Evolutionary conservation across 37 sponge, comb jelly and placozoan species (phyloP).

Genomic region (Halisarca cf. caerulea): DNA sequence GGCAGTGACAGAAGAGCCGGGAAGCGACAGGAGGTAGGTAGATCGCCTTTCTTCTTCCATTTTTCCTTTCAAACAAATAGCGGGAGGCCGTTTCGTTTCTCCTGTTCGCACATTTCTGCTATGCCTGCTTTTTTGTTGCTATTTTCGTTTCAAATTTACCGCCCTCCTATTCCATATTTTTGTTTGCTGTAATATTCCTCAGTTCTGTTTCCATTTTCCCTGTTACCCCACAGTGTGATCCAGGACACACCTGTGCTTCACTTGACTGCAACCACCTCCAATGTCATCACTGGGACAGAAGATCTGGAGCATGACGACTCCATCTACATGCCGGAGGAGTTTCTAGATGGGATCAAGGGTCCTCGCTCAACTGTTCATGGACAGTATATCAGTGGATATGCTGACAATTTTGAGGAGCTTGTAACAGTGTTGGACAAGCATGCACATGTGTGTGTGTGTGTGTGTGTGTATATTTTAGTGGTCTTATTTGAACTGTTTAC

Average conservation of each 20-base stretch:
- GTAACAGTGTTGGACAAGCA: conserved; percentile 56
- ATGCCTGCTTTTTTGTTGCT: no score
- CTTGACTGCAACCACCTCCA: conserved; percentile 18
- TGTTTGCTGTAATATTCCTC: no score
- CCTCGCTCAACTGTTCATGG: conserved; percentile 53
- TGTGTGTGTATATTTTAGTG: no score
- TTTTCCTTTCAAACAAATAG: no score
- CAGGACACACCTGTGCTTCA: conserved; percentile 23
- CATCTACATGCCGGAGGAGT: conserved; percentile 24
- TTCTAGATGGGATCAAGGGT: conserved; percentile 25
- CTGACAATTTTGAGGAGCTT: conserved; percentile 61
- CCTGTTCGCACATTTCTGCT: no score
- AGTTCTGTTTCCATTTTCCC: no score
- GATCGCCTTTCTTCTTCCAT: neutral
- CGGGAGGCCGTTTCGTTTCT: no score
- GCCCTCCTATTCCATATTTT: no score
- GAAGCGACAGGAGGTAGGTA: conserved; percentile 10
- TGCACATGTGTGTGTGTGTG: conserved; percentile 1
- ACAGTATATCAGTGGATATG: conserved; percentile 63
- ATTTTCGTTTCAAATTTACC: no score
- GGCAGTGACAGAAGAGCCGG: neutral
- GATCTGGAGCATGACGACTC: conserved; percentile 3
- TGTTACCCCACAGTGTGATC: conserved; percentile 8
- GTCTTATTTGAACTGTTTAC: neutral
- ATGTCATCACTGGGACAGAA: neutral